A percentile compares a stretch with the other conserved stretches of the same genome.
Evolutionary conservation across 2,113 vertebrate species (phyloP).

Genomic region (Gymnorhina tibicen): DNA sequence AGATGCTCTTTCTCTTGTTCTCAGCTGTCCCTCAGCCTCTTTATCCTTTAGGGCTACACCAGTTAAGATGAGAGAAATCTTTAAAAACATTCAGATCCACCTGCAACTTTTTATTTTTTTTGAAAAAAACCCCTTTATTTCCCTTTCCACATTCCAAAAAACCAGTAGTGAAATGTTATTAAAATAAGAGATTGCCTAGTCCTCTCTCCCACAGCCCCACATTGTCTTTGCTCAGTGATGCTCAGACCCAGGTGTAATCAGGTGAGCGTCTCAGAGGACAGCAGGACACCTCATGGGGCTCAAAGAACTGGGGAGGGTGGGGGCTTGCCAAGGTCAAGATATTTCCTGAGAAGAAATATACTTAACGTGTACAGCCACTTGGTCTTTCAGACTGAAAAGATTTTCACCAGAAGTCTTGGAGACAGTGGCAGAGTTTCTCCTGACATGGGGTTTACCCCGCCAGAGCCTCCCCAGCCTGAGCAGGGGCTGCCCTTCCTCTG

Average conservation of each 20-base stretch:
- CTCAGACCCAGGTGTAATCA: neutral
- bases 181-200: neutral
- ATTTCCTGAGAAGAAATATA: neutral
- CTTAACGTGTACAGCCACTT: neutral
- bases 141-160: neutral
- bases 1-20: neutral
- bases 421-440: neutral
- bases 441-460: neutral
- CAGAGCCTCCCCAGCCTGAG: neutral
- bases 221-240: neutral
- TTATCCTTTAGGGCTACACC: neutral
- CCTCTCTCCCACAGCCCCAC: neutral
- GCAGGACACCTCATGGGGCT: neutral
- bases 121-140: neutral
- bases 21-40: neutral
- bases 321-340: neutral
- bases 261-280: neutral
- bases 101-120: neutral
- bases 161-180: slow-evolving; percentile 17
- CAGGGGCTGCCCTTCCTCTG: neutral
- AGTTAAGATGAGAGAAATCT: neutral
- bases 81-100: neutral
- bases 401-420: neutral
- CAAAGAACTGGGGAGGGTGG: neutral
- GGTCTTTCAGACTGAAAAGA: neutral